Conservation (phyloP, 92 coral and sea anemone genomes). For the Actinostola sp. region DNA sequence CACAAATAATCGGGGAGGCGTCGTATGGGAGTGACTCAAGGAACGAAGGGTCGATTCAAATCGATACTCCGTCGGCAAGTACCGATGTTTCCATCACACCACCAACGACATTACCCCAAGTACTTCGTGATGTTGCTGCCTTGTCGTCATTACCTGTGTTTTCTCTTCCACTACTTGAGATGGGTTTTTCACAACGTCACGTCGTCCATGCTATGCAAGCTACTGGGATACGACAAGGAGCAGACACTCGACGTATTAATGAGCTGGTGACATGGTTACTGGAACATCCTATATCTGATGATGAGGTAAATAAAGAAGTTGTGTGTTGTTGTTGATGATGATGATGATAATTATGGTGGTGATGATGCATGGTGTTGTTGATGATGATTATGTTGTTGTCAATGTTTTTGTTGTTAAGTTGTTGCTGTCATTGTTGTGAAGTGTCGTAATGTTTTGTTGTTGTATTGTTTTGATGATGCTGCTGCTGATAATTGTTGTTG, state of each 20-base stretch:
- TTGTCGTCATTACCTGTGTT: slow-evolving; percentile 70
- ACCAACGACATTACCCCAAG: slow-evolving; percentile 67
- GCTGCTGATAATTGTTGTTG: too few species aligned
- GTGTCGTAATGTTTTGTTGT: not conserved
- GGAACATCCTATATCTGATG: slow-evolving; percentile 86
- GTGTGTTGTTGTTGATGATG: too few species aligned
- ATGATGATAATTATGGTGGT: too few species aligned
- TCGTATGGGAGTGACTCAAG: slow-evolving; percentile 2
- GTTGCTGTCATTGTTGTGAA: not conserved
- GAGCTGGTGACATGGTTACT: slow-evolving; percentile 84
- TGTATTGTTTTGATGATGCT: too few species aligned
- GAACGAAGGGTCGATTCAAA: slow-evolving; percentile 7
- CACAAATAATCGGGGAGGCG: slow-evolving; percentile 9
- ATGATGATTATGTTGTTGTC: too few species aligned
- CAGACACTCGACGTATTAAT: slow-evolving; percentile 72
- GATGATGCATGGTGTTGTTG: too few species aligned
- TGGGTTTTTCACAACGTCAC: slow-evolving; percentile 86
- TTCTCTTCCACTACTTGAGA: slow-evolving; percentile 80
- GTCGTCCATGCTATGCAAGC: slow-evolving; percentile 82
- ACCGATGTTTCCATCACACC: slow-evolving; percentile 68
- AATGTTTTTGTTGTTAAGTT: too few species aligned
- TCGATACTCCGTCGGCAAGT: slow-evolving; percentile 39
- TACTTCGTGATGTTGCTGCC: slow-evolving; percentile 73
- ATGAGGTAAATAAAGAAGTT: slow-evolving; percentile 73
- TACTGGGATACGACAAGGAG: slow-evolving; percentile 67